A percentile compares a stretch with the other conserved stretches of the same genome.
Evolutionary conservation across 2,888 invertebrate genomes (phyloP).

Genomic region (Epinotia brunnichana): DNA sequence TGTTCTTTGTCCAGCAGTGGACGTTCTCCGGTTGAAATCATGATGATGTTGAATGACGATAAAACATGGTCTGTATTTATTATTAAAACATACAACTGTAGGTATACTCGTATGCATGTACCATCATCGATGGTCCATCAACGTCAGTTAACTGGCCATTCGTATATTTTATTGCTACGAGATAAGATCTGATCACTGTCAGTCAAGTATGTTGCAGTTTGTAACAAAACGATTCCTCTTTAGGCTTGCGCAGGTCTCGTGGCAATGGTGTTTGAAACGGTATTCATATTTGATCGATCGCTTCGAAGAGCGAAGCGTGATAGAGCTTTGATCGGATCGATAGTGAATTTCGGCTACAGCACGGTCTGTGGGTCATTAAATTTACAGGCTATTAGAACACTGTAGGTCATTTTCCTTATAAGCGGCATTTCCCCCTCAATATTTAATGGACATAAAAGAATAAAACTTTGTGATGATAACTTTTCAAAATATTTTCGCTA

Average conservation of each 20-base stretch:
- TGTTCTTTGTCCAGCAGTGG: neutral
- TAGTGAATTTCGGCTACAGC: slow-evolving; percentile 23
- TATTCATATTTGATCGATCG: slow-evolving; percentile 40
- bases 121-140: neutral
- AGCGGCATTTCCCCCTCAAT: neutral
- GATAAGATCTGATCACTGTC: neutral
- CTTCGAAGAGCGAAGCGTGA: slow-evolving; percentile 32
- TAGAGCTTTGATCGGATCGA: slow-evolving; percentile 38
- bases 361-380: slow-evolving; percentile 10
- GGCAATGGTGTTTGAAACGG: slow-evolving; percentile 27
- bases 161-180: neutral
- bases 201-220: neutral
- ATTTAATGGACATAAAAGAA: neutral
- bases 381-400: slow-evolving; percentile 14
- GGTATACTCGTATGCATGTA: no score
- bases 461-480: neutral
- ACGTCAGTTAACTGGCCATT: neutral
- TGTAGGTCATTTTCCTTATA: neutral
- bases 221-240: slow-evolving; percentile 12
- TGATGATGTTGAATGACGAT: neutral
- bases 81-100: no score
- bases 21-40: neutral
- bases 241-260: slow-evolving; percentile 6
- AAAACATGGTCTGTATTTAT: no score
- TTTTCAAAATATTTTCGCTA: neutral